Evolutionary conservation across 2,113 vertebrate species (phyloP).

Genomic region (Aptenodytes patagonicus): DNA sequence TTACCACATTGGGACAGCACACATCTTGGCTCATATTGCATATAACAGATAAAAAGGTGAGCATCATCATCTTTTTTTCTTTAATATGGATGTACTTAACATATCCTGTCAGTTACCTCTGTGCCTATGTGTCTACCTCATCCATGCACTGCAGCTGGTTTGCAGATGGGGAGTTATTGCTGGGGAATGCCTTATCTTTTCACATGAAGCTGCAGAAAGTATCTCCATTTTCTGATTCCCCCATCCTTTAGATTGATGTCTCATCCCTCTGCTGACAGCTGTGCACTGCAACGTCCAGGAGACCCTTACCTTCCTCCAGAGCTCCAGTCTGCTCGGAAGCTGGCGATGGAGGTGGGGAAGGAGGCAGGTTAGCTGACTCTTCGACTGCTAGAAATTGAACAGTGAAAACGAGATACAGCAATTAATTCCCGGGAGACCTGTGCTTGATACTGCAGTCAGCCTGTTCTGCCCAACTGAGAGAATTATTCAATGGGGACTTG

Average conservation of each 20-base stretch:
- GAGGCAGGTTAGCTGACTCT: conserved; percentile 95
- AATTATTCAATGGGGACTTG: neutral
- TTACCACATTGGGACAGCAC: neutral
- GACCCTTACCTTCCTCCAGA: conserved; percentile 90
- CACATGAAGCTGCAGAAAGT: neutral
- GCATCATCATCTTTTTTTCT: neutral
- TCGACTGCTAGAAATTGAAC: conserved; percentile 83
- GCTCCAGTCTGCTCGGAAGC: conserved; percentile 90
- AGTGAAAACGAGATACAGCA: conserved; percentile 56
- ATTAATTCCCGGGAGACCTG: conserved; percentile 23
- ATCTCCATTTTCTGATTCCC: neutral
- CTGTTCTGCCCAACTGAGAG: neutral
- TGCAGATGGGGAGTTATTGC: neutral
- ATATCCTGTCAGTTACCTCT: neutral
- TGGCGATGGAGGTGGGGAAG: conserved; percentile 95
- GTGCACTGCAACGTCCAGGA: neutral
- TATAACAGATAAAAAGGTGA: neutral
- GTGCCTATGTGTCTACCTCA: neutral
- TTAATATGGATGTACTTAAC: neutral
- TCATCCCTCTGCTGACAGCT: neutral
- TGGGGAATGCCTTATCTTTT: neutral
- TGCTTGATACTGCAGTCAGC: neutral
- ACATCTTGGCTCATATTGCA: neutral
- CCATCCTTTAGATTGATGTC: neutral
- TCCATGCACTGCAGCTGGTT: neutral